Conservation (phyloP, 2,797 vertebrate genomes). For the Anguilla marmorata region DNA sequence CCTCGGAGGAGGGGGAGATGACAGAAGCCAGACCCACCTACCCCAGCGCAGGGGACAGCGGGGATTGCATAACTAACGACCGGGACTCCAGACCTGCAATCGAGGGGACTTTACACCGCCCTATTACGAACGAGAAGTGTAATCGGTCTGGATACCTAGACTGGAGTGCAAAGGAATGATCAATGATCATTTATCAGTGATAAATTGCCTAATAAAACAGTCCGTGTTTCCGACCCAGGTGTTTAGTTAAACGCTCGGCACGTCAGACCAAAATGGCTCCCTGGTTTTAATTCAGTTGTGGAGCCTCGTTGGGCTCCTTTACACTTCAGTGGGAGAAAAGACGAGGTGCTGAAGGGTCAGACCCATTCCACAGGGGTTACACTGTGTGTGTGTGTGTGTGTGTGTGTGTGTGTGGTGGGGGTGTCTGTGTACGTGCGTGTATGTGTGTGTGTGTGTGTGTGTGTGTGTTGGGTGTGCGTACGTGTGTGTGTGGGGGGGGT, state of each 20-base stretch:
- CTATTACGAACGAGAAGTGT: neutral
- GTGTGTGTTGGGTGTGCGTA: neutral
- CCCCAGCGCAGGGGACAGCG: conserved; percentile 34
- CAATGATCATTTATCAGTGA: neutral
- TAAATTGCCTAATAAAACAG: neutral
- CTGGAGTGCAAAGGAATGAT: neutral
- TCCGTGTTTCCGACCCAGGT: neutral
- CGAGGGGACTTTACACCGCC: neutral
- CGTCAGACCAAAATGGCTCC: neutral
- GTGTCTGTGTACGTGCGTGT: too few relatives aligned
- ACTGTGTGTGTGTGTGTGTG: too few relatives aligned
- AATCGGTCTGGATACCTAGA: neutral
- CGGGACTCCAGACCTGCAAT: conserved; percentile 43
- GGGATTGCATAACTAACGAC: conserved; percentile 44
- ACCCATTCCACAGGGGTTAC: neutral
- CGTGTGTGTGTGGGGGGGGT: neutral
- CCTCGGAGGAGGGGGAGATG: conserved; percentile 66
- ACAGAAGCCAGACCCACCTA: conserved; percentile 41
- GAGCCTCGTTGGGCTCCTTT: neutral
- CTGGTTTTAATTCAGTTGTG: neutral
- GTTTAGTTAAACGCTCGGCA: neutral
- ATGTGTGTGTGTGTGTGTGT: too few relatives aligned
- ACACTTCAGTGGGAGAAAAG: neutral
- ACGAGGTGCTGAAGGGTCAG: neutral
- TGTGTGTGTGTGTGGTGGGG: too few relatives aligned